Evolutionary conservation across 2,888 invertebrate genomes (phyloP), one percentile per base, ranked within the genome.

Genomic region (Drosophila trichaetosa): DNA sequence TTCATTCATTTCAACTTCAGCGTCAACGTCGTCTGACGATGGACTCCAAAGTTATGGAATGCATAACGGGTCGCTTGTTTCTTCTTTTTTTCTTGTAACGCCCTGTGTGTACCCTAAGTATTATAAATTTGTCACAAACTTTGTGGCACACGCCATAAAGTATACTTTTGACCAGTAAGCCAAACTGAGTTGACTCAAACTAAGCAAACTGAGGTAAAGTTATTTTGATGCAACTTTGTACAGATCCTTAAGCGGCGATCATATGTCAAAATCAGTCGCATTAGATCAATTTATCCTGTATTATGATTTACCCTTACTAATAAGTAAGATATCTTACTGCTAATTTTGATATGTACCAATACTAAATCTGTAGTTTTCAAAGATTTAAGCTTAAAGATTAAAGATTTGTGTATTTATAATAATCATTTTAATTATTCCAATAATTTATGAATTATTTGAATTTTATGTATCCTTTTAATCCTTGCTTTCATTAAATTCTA

Each of bases 1-100:
- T 87, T 89, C 84, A 90, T 90, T 89, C 90, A 80, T 75, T 82
- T 88, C 74, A 88, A 72, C 89, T 85, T 90, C 90, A 90, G 79
- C 82, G 90, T 10, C 21, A 24, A 2, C 8, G 21, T 52, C 52
- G 36, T 89, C 85, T 90, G 89, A 73, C 84, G 80, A 72, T 70
- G 74, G 76, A 77, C 75, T 85, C 70, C 79, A 76, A 79, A 90
- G 87, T 88, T 88, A 89, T 88, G 90, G 87, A 89, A 88, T 90
- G 90, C 85, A 89, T 87, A 90, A 90, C 90, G 89, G 68, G 59
- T 70, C 64, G 59, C 42, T 67, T 21, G 48, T 13, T 54, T 54
- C 33, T 16, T 33, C 18, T 52, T 21, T 18, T 27, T 1, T 33
- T 16, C 2, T 53, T 36, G 49, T 21, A 49, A 51, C 51, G 42